phyloP scores from a whole-genome alignment of 2,113 vertebrate genomes.

The Oenanthe melanoleuca region DNA sequence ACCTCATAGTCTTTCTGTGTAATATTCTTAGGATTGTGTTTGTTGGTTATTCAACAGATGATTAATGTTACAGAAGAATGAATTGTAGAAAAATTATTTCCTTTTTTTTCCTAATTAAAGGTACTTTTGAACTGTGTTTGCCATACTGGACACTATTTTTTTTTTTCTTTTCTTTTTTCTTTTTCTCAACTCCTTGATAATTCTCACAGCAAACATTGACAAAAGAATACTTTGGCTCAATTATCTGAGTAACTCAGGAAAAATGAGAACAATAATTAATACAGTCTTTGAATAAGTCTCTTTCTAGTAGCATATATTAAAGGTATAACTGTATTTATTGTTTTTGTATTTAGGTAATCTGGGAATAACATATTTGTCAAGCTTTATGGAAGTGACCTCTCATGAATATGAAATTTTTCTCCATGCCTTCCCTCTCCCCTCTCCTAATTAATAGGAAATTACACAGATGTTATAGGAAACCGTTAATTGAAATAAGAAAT shows the following conservation, averaged over 20 bases:
- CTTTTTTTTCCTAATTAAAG: background rate
- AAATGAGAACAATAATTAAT: background rate
- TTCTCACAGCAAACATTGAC: background rate
- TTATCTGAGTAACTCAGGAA: background rate
- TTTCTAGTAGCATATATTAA: background rate
- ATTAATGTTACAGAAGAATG: background rate
- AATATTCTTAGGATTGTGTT: background rate
- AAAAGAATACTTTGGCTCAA: background rate
- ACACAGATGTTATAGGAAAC: background rate
- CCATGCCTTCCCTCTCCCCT: accelerated
- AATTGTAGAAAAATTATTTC: background rate
- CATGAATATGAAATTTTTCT: background rate
- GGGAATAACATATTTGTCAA: background rate
- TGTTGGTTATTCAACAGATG: background rate
- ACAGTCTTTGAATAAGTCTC: background rate
- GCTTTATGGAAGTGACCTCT: background rate
- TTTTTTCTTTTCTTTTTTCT: too few relatives aligned
- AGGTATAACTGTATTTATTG: background rate
- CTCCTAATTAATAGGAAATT: background rate
- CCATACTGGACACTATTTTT: background rate
- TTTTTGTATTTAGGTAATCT: background rate
- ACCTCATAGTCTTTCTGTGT: background rate
- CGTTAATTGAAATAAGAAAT: background rate
- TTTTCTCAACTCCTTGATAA: background rate
- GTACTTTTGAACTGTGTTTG: background rate